These are phyloP conservation scores for Dolichopus griseipennis DNA, from an alignment of 2,888 invertebrate genomes.

Conservation along the genomic window DNA sequence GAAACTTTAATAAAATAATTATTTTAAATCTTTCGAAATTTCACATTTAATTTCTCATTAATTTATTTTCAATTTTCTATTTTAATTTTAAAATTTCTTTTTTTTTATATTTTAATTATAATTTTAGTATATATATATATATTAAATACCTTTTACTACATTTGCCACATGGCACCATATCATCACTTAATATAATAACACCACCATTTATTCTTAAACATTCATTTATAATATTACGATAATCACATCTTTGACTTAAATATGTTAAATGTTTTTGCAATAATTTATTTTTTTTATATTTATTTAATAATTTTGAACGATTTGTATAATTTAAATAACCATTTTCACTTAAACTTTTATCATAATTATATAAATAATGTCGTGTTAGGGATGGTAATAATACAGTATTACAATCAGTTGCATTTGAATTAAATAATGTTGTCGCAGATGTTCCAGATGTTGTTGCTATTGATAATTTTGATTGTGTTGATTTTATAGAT, in stretches of 20 bases:
- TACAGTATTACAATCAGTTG: neutral
- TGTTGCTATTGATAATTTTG: conserved; percentile 26
- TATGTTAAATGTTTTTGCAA: conserved; percentile 38
- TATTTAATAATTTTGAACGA: conserved; percentile 20
- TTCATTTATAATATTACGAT: conserved; percentile 14
- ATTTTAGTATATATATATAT: conserved; percentile 13
- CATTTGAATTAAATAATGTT: neutral
- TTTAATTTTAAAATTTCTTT: neutral
- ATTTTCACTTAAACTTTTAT: conserved; percentile 17
- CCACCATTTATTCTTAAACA: conserved; percentile 5
- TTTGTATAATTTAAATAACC: conserved; percentile 15
- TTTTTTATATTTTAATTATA: neutral
- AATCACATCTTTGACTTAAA: conserved; percentile 31
- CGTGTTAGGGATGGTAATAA: too few species aligned
- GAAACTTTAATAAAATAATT: neutral
- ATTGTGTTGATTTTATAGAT: neutral
- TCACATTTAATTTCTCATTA: neutral
- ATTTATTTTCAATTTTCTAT: neutral
- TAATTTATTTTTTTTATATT: conserved; percentile 29
- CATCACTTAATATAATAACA: conserved; percentile 8
- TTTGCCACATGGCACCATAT: conserved; percentile 17
- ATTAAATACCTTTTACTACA: conserved; percentile 17
- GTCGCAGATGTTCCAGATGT: conserved; percentile 26
- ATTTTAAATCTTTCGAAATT: too few species aligned
- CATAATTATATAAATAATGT: conserved; percentile 16